Evolutionary conservation across 2,113 vertebrate species (phyloP), one percentile per base, ranked within the genome.

Genomic region (Ramphastos sulfuratus): DNA sequence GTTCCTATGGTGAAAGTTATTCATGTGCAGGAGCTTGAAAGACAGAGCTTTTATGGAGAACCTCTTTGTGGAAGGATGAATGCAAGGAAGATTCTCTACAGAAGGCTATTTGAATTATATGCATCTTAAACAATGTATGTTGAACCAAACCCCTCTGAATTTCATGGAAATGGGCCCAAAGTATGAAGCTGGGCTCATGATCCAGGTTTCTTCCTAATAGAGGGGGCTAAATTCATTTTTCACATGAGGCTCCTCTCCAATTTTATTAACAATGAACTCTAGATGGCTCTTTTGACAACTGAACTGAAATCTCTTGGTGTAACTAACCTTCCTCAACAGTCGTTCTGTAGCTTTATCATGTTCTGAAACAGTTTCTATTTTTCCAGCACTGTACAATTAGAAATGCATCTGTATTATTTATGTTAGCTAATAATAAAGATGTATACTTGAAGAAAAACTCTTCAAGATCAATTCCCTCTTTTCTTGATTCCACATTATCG

Each of bases 1-100:
- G 93, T 97, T 97, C 96, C 97, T 96, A 87, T 96, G 96, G 94
- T 94, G 95, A 95, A 96, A 97, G 93, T 92, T 96, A 96, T 96
- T 97, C 97, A 97, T 76, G 93, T 97, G 82, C 96, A 94, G 93
- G 72, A 95, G 92, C 94, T 94, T 95, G 90, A 96, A 97, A 97
- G 95, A 82, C 92, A 82, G 94, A 93, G 96, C 95, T 97, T 97
- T 95, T 92, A 92, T 95, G 95, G 93, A 97, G 96, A 96, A 97
- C 96, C 80, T 96, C 82, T 96, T 95, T 96, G 94, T 97, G 69
- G 89, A 89, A 91, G 91, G 94, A 93, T 97, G 97, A 97, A 96
- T 91, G 90, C 87, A 85, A 90, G 61, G 70, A 97, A 96, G 95
- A 92, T 89, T 95, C 94, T 92, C 79, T 96, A 88, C 95, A 96